phyloP scores from a whole-genome alignment of 2,888 invertebrate species.

The Cephus spinipes region DNA sequence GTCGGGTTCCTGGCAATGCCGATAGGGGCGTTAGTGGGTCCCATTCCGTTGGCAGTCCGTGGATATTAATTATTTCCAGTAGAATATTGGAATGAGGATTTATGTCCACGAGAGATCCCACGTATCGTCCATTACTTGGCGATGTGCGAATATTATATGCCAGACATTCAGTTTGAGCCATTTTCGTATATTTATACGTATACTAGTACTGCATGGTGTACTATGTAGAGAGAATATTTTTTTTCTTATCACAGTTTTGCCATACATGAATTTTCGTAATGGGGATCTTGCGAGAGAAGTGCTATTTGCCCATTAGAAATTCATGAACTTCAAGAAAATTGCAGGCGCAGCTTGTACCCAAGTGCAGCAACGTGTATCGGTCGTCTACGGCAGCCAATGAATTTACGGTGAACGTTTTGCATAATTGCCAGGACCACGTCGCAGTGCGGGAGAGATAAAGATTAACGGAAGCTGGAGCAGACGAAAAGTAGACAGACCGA shows the following conservation, averaged over 20 bases:
- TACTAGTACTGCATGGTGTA: not conserved
- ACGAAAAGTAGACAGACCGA: not conserved
- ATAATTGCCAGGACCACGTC: not conserved
- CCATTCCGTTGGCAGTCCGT: not conserved
- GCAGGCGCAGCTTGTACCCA: not conserved
- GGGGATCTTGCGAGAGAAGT: not conserved
- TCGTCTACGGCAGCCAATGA: not conserved
- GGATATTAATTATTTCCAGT: conserved; percentile 37
- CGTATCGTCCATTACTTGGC: conserved; percentile 8
- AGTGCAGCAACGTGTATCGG: not conserved
- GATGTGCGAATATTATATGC: not conserved
- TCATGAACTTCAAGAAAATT: not conserved
- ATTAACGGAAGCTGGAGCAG: not conserved
- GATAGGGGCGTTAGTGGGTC: not conserved
- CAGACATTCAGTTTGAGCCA: not conserved
- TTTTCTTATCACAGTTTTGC: not conserved
- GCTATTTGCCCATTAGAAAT: not conserved
- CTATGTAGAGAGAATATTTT: not conserved
- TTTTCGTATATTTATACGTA: not conserved
- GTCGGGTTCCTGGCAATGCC: not conserved
- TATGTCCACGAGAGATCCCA: conserved; percentile 29
- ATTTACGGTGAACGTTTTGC: not conserved
- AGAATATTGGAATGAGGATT: conserved; percentile 47
- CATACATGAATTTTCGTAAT: not conserved
- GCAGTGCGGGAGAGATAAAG: not conserved